These are phyloP conservation scores for Acropora tenuis DNA, from an alignment of 64 coral and sea anemone species.

Conservation along the genomic window DNA sequence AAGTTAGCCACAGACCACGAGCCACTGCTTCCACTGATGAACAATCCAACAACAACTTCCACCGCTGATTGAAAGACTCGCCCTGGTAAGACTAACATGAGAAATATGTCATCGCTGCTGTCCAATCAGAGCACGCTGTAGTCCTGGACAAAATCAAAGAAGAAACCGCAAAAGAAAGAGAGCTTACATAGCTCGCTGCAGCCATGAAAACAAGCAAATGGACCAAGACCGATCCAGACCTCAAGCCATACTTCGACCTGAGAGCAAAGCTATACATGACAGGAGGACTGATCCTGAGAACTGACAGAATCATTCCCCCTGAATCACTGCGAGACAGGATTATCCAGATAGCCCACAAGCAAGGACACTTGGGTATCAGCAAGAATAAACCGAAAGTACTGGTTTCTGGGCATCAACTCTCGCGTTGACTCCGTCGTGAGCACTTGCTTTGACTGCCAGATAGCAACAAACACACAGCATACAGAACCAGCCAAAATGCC, in stretches of 20 bases:
- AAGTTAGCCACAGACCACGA: conserved; percentile 63
- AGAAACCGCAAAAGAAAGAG: not conserved
- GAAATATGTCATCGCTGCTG: too few species aligned
- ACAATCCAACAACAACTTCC: too few species aligned
- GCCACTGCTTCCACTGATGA: conserved; percentile 40
- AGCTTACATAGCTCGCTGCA: conserved; percentile 26
- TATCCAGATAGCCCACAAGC: conserved; percentile 54
- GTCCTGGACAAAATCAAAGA: too few species aligned
- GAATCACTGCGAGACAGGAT: too few species aligned
- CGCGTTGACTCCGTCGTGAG: conserved; percentile 55
- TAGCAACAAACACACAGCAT: too few species aligned
- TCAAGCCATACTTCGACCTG: conserved; percentile 67
- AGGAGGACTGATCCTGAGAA: too few species aligned
- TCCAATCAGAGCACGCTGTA: too few species aligned
- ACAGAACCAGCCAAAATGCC: too few species aligned
- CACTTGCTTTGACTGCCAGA: conserved; percentile 49
- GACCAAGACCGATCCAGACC: conserved; percentile 42
- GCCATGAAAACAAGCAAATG: conserved; percentile 69
- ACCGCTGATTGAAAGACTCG: too few species aligned
- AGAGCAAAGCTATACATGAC: not conserved
- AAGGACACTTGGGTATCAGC: conserved; percentile 72
- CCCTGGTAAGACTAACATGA: too few species aligned
- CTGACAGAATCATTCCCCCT: too few species aligned
- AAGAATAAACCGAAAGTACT: conserved; percentile 59
- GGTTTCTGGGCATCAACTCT: conserved; percentile 61